Conservation (phyloP, 1,140 invertebrate genomes). For the Brachionus sp. region DNA sequence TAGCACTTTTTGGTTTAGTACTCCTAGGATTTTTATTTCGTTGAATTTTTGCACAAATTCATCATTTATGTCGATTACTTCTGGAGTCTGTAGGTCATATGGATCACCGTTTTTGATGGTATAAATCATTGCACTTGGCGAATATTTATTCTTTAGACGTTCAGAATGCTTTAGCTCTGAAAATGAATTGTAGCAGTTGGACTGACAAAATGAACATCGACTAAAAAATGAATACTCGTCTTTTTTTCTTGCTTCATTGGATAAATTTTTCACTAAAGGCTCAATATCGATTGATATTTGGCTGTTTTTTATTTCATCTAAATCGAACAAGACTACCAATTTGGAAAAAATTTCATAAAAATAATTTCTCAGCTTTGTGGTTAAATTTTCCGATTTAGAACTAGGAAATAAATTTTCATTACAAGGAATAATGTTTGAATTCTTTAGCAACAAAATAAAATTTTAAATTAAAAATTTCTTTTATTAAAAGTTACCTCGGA, state of each 20-base stretch:
- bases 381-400: background rate
- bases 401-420: conserved; percentile 23
- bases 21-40: background rate
- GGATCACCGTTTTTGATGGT: background rate
- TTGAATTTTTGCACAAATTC: conserved; percentile 7
- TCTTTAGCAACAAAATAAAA: background rate
- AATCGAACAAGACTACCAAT: background rate
- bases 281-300: background rate
- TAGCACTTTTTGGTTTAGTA: background rate
- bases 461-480: background rate
- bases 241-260: background rate
- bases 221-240: background rate
- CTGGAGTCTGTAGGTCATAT: background rate
- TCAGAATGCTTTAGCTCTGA: background rate
- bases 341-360: background rate
- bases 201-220: background rate
- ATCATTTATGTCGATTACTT: background rate
- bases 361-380: background rate
- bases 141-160: background rate
- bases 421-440: background rate
- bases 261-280: background rate
- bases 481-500: background rate
- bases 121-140: background rate
- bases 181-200: background rate
- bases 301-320: background rate